Conservation (phyloP, 23 tunicate species). For the Halocynthia roretzi region DNA sequence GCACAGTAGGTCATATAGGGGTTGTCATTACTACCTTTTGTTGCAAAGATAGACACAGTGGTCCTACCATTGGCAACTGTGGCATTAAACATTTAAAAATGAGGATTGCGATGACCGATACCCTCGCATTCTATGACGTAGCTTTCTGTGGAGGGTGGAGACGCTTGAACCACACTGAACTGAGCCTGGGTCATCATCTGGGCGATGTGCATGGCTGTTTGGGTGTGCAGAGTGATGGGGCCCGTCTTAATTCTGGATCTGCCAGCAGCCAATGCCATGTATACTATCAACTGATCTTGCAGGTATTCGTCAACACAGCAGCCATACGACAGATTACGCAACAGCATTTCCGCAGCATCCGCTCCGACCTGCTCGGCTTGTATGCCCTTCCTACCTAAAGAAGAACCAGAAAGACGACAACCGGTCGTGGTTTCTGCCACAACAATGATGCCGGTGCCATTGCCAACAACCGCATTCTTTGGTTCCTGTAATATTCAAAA, state of each 20-base stretch:
- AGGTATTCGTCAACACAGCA: conserved; percentile 75
- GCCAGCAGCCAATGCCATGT: conserved; percentile 83
- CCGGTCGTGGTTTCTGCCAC: conserved; percentile 91
- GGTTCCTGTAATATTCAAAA: conserved; percentile 30
- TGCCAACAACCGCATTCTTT: conserved; percentile 63
- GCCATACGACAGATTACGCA: conserved; percentile 62
- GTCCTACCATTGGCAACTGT: too few relatives aligned
- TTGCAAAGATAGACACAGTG: too few relatives aligned
- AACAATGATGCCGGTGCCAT: conserved; percentile 80
- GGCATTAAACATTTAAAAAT: conserved; percentile 23
- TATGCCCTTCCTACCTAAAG: conserved; percentile 67
- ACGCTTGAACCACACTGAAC: conserved; percentile 54
- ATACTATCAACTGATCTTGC: conserved; percentile 73
- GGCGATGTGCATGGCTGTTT: conserved; percentile 75
- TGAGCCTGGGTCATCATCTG: conserved; percentile 52
- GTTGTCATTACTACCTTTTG: too few relatives aligned
- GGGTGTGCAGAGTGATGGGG: conserved; percentile 70
- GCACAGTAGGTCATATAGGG: too few relatives aligned
- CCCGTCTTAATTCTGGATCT: conserved; percentile 54
- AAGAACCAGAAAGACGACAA: conserved; percentile 66
- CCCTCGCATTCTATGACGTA: conserved; percentile 81
- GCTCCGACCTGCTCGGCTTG: conserved; percentile 78
- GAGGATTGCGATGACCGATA: conserved; percentile 89
- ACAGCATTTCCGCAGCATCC: conserved; percentile 73
- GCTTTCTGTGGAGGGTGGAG: conserved; percentile 71